Evolutionary conservation across 2,113 vertebrate genomes (phyloP).

Genomic region (Crotalus viridis): DNA sequence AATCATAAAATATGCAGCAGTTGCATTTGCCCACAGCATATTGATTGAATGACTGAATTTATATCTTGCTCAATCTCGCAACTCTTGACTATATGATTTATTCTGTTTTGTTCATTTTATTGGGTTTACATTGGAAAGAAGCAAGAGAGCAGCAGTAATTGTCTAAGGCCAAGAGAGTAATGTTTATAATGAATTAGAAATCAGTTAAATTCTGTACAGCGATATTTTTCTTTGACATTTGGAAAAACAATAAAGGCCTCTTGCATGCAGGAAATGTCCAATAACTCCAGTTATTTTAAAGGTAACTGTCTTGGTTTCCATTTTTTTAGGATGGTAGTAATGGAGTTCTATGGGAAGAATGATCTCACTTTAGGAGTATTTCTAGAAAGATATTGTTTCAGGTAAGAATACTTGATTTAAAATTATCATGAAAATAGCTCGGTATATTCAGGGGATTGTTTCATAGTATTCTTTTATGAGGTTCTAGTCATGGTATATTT

Average conservation of each 20-base stretch:
- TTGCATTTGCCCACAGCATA: not conserved
- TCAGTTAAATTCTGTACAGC: not conserved
- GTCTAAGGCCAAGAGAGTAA: too few relatives aligned
- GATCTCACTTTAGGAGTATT: slow-evolving; percentile 95
- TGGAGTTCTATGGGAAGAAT: slow-evolving; percentile 99
- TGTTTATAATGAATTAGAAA: not conserved
- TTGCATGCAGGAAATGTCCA: not conserved
- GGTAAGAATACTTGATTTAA: slow-evolving; percentile 69
- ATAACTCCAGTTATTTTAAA: not conserved
- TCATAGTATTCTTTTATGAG: not conserved
- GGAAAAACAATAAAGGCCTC: not conserved
- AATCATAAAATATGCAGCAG: not conserved
- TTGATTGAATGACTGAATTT: not conserved
- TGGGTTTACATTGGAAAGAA: not conserved
- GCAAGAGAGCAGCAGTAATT: not conserved
- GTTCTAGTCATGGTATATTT: not conserved
- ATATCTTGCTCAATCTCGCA: not conserved
- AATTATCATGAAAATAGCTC: not conserved
- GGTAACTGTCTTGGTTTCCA: not conserved
- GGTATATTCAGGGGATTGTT: not conserved
- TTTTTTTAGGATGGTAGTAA: slow-evolving; percentile 91
- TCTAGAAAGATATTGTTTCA: slow-evolving; percentile 96
- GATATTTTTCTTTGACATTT: not conserved
- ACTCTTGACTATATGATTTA: not conserved
- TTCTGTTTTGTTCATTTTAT: not conserved